phyloP scores from a whole-genome alignment of 1,140 invertebrate species.

The Tetraneura akinire region DNA sequence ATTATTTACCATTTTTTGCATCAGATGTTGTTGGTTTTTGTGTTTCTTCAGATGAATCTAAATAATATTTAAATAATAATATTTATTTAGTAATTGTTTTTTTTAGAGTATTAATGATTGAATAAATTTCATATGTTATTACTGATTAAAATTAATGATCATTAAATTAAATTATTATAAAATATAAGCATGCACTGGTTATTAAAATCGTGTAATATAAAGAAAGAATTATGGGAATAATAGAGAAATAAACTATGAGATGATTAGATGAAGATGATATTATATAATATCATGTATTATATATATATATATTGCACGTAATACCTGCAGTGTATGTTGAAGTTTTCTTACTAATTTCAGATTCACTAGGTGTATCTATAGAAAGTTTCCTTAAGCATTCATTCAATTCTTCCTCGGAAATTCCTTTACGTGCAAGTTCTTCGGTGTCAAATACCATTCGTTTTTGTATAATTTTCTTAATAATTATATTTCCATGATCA shows the following conservation, averaged over 20 bases:
- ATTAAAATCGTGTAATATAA: not conserved
- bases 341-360: conserved; percentile 26
- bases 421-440: conserved; percentile 52
- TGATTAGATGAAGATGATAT: conserved; percentile 1
- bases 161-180: not conserved
- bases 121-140: not conserved
- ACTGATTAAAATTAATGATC: not conserved
- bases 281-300: too few relatives aligned
- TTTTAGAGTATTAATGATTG: not conserved
- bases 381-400: conserved; percentile 54
- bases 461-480: conserved; percentile 61
- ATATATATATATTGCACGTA: conserved; percentile 11
- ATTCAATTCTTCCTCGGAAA: conserved; percentile 55
- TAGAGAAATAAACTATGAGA: conserved; percentile 4
- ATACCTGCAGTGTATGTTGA: conserved; percentile 39
- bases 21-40: not conserved
- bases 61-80: conserved; percentile 4
- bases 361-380: conserved; percentile 17
- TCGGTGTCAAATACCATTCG: conserved; percentile 60
- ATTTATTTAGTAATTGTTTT: not conserved
- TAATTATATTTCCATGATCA: conserved; percentile 62
- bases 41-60: conserved; percentile 26
- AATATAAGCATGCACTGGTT: conserved; percentile 22
- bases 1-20: conserved; percentile 29
- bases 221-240: not conserved